phyloP scores from a whole-genome alignment of 2,888 invertebrate species.

The Griposia aprilina region DNA sequence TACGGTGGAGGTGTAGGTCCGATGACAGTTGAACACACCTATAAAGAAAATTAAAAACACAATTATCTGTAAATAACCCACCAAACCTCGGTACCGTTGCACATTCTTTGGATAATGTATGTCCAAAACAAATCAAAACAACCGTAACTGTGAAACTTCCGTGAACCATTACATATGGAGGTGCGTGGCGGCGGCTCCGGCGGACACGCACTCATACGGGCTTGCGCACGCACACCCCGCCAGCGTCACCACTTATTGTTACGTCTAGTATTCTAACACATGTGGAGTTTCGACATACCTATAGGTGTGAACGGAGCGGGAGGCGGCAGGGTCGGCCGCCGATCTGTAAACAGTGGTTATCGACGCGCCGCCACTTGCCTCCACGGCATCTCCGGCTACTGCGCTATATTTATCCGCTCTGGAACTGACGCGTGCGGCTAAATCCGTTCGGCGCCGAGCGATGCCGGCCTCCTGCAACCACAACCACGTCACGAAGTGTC shows the following conservation, averaged over 20 bases:
- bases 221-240: constrained; percentile 67
- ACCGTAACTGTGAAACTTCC: constrained; percentile 66
- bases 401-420: constrained; percentile 89
- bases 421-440: constrained; percentile 88
- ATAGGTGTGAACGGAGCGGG: constrained; percentile 85
- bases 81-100: constrained; percentile 24
- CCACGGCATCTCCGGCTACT: constrained; percentile 86
- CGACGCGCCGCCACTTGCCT: constrained; percentile 89
- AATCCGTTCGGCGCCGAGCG: constrained; percentile 88
- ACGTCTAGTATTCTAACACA: constrained; percentile 78
- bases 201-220: constrained; percentile 54
- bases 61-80: constrained; percentile 12
- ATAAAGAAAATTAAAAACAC: not conserved
- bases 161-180: constrained; percentile 60
- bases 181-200: constrained; percentile 42
- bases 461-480: constrained; percentile 89
- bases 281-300: constrained; percentile 85
- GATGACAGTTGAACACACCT: not conserved
- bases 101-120: constrained; percentile 67
- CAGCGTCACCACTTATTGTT: constrained; percentile 76
- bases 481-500: constrained; percentile 87
- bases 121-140: constrained; percentile 73
- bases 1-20: not conserved
- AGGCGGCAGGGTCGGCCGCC: constrained; percentile 88
- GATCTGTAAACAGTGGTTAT: constrained; percentile 90